Evolutionary conservation across 2,888 invertebrate genomes (phyloP).

Genomic region (Caenorhabditis becei): DNA sequence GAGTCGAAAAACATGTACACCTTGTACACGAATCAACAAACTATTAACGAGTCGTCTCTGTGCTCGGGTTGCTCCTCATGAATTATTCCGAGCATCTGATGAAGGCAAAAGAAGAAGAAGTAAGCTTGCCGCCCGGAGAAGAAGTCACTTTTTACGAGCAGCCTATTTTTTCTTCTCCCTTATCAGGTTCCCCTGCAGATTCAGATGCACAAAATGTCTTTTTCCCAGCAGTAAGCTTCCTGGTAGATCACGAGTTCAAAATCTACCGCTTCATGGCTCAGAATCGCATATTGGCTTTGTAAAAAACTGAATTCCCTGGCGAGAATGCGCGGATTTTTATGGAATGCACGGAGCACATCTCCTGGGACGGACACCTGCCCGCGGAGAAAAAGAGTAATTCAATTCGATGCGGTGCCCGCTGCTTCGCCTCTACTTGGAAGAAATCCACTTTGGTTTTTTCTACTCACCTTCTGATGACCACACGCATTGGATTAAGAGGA

Average conservation of each 20-base stretch:
- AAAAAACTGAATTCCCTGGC: too few relatives aligned
- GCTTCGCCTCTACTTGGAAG: neutral
- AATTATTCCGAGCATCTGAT: slow-evolving; percentile 58
- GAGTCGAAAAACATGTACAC: neutral
- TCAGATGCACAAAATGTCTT: too few relatives aligned
- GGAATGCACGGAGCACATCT: slow-evolving; percentile 15
- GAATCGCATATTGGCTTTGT: too few relatives aligned
- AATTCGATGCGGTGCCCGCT: slow-evolving; percentile 12
- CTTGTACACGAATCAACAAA: slow-evolving; percentile 46
- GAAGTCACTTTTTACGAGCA: neutral
- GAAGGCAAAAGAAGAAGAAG: slow-evolving; percentile 7
- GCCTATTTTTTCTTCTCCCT: too few relatives aligned
- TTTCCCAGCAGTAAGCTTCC: too few relatives aligned
- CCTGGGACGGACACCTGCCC: slow-evolving; percentile 42
- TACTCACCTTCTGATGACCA: slow-evolving; percentile 52
- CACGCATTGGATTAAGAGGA: slow-evolving; percentile 34
- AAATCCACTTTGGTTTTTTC: slow-evolving; percentile 33
- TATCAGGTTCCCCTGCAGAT: too few relatives aligned
- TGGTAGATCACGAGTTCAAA: too few relatives aligned
- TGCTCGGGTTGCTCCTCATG: slow-evolving; percentile 26
- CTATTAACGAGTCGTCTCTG: slow-evolving; percentile 35
- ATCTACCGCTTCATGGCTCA: too few relatives aligned
- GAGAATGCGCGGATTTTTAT: slow-evolving; percentile 45
- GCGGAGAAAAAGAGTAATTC: slow-evolving; percentile 29
- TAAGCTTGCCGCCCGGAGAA: too few relatives aligned